Conservation (phyloP, 2,888 invertebrate genomes). For the Rhagonycha fulva region DNA sequence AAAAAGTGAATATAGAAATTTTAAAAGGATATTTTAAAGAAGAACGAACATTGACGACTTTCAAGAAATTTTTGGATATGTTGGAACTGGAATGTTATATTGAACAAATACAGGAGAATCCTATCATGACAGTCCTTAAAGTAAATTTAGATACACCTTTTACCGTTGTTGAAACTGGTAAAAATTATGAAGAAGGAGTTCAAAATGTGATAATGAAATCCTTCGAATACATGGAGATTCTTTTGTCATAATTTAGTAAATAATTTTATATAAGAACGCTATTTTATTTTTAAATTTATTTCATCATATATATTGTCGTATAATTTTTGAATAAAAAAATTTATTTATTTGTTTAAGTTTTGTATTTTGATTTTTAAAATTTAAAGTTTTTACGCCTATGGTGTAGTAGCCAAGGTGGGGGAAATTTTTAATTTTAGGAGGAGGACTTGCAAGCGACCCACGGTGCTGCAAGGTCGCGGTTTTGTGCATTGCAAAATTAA, state of each 20-base stretch:
- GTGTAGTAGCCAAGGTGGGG: too few species aligned
- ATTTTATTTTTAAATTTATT: neutral
- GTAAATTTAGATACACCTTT: slow-evolving; percentile 45
- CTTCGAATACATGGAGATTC: slow-evolving; percentile 7
- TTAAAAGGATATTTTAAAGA: slow-evolving; percentile 37
- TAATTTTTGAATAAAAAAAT: too few species aligned
- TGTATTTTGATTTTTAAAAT: too few species aligned
- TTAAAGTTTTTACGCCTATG: too few species aligned
- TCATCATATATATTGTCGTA: too few species aligned
- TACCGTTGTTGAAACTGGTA: slow-evolving; percentile 30
- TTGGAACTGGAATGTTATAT: slow-evolving; percentile 39
- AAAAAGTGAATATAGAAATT: slow-evolving; percentile 36
- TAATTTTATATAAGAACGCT: neutral
- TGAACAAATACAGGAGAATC: slow-evolving; percentile 31
- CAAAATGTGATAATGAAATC: slow-evolving; percentile 4
- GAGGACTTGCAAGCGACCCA: too few species aligned
- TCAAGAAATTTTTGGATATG: slow-evolving; percentile 37
- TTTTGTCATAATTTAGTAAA: neutral
- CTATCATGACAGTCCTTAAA: slow-evolving; percentile 31
- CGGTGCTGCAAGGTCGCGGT: too few species aligned
- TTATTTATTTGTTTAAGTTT: too few species aligned
- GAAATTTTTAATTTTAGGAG: too few species aligned
- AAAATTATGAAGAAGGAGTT: slow-evolving; percentile 28
- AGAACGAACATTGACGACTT: slow-evolving; percentile 33
- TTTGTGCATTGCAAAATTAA: too few species aligned